These are phyloP conservation scores for Aphis gossypii DNA, from an alignment of 1,140 invertebrate species.

Conservation along the genomic window DNA sequence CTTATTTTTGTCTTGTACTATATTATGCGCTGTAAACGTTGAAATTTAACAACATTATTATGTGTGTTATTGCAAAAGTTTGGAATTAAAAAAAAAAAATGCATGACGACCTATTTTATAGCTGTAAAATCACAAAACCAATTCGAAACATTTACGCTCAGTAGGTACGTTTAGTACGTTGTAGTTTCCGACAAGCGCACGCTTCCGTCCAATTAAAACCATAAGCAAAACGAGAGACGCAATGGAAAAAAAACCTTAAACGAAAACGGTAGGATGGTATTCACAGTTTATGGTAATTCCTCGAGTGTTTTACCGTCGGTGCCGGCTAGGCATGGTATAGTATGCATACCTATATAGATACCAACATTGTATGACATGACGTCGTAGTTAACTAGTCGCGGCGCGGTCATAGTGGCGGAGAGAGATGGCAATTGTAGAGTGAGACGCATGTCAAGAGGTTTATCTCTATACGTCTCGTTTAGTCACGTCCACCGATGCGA, in stretches of 20 bases:
- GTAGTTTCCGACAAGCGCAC: background rate
- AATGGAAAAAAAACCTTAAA: background rate
- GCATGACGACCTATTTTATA: background rate
- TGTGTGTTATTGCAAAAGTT: background rate
- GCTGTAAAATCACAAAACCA: background rate
- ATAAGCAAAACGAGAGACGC: background rate
- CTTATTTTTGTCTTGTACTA: background rate
- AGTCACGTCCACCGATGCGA: background rate
- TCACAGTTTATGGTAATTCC: background rate
- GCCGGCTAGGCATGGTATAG: background rate
- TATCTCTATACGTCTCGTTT: background rate
- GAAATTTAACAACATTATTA: background rate
- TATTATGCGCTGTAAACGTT: background rate
- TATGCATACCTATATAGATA: background rate
- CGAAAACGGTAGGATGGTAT: background rate
- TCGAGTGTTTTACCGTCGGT: background rate
- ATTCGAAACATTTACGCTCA: background rate
- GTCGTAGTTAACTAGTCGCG: background rate
- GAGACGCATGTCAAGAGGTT: constrained; percentile 12
- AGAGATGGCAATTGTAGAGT: no score
- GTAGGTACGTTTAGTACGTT: background rate
- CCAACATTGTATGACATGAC: background rate
- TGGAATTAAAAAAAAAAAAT: background rate
- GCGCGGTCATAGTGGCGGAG: no score
- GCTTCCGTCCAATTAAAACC: background rate